Evolutionary conservation across 2,797 vertebrate genomes (phyloP).

Genomic region (Tolypeutes matacus): DNA sequence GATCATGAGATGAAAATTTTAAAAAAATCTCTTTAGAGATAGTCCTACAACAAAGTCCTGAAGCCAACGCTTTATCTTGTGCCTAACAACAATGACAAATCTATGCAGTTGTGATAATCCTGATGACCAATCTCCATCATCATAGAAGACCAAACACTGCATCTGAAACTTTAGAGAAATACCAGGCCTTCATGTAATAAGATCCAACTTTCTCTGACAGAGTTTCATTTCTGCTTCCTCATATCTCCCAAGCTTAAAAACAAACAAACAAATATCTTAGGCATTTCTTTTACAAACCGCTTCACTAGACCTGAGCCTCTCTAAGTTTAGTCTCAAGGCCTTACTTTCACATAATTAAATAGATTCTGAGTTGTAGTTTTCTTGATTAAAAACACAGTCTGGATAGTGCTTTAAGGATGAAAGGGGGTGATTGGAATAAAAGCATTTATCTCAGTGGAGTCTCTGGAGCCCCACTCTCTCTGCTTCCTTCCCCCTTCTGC

Average conservation of each 20-base stretch:
- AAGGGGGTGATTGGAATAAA: neutral
- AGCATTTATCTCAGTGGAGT: neutral
- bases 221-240: slow-evolving; percentile 25
- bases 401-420: neutral
- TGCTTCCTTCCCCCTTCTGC: neutral
- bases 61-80: neutral
- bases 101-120: neutral
- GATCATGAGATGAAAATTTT: neutral
- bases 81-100: neutral
- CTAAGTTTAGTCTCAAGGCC: neutral
- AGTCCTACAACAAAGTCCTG: neutral
- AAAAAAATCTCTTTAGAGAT: neutral
- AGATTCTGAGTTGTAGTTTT: neutral
- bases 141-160: neutral
- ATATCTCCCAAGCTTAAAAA: neutral
- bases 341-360: neutral
- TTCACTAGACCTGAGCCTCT: neutral
- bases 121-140: neutral
- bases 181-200: neutral
- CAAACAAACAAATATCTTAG: neutral
- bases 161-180: slow-evolving; percentile 30
- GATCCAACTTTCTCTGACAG: neutral
- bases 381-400: neutral
- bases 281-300: slow-evolving; percentile 7
- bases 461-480: neutral